Conservation (phyloP, 2,888 invertebrate genomes). For the Agrochola lota region DNA sequence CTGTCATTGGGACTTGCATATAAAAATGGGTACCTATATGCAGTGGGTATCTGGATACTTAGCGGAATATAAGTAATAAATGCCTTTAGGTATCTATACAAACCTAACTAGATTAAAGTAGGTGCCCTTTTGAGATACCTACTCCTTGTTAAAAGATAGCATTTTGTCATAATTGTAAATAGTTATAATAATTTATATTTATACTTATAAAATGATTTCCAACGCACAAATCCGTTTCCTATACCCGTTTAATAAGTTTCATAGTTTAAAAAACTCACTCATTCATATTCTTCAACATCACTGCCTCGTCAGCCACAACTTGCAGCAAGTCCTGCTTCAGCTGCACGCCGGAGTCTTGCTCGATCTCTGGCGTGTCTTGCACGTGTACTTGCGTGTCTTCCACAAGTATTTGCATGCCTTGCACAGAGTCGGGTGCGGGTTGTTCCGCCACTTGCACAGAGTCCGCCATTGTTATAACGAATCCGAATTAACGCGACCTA, state of each 20-base stretch:
- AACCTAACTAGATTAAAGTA: background rate
- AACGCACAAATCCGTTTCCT: background rate
- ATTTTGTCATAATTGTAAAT: background rate
- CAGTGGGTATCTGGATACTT: background rate
- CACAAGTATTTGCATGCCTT: constrained; percentile 51
- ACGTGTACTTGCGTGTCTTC: constrained; percentile 61
- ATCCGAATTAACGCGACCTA: constrained; percentile 68
- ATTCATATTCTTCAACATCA: constrained; percentile 36
- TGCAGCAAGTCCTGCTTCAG: constrained; percentile 50
- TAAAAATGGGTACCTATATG: too few species aligned
- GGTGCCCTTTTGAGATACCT: too few species aligned
- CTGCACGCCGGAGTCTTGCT: constrained; percentile 49
- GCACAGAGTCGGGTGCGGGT: constrained; percentile 32
- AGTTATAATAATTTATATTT: too few species aligned
- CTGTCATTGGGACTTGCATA: background rate
- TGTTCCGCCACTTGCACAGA: constrained; percentile 80
- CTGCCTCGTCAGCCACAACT: constrained; percentile 46
- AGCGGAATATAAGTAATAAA: background rate
- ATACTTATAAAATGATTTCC: background rate
- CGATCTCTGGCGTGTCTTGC: constrained; percentile 47
- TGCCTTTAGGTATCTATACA: background rate
- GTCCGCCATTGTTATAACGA: constrained; percentile 77
- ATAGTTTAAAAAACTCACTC: constrained; percentile 37
- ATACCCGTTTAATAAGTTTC: background rate
- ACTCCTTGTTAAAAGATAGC: background rate